phyloP scores from a whole-genome alignment of 2,113 vertebrate genomes.

The Silurus glanis region DNA sequence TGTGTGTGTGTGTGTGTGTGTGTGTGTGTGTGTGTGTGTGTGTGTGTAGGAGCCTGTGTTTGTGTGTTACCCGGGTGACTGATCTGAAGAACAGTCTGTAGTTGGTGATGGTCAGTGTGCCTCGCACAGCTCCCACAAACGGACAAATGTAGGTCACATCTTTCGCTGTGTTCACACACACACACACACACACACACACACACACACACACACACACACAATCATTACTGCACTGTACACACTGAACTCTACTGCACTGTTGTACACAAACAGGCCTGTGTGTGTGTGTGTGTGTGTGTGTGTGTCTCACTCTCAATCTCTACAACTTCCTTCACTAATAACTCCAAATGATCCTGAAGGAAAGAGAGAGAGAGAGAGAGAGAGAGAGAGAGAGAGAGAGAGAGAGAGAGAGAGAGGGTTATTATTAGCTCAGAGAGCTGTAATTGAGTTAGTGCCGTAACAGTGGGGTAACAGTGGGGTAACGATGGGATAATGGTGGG shows the following conservation, averaged over 20 bases:
- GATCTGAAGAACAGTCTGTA: conserved; percentile 95
- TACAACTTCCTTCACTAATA: conserved; percentile 88
- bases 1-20: background rate
- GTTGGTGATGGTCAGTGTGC: conserved; percentile 90
- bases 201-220: background rate
- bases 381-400: background rate
- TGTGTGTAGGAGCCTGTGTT: background rate
- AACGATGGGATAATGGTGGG: too few relatives aligned
- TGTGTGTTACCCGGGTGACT: conserved; percentile 79
- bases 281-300: background rate
- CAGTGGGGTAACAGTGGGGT: too few relatives aligned
- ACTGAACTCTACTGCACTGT: background rate
- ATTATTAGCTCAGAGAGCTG: too few relatives aligned
- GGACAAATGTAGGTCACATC: conserved; percentile 97
- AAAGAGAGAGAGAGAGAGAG: background rate
- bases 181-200: conserved; percentile 35
- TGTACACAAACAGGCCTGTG: background rate
- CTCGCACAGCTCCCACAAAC: conserved; percentile 88
- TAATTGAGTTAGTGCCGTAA: too few relatives aligned
- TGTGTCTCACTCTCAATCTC: conserved; percentile 77
- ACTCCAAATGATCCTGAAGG: conserved; percentile 80
- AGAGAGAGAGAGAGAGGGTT: background rate
- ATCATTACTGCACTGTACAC: background rate
- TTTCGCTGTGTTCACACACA: conserved; percentile 74
- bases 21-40: background rate